phyloP scores from a whole-genome alignment of 2,113 vertebrate species.

The Stigmatopora argus region DNA sequence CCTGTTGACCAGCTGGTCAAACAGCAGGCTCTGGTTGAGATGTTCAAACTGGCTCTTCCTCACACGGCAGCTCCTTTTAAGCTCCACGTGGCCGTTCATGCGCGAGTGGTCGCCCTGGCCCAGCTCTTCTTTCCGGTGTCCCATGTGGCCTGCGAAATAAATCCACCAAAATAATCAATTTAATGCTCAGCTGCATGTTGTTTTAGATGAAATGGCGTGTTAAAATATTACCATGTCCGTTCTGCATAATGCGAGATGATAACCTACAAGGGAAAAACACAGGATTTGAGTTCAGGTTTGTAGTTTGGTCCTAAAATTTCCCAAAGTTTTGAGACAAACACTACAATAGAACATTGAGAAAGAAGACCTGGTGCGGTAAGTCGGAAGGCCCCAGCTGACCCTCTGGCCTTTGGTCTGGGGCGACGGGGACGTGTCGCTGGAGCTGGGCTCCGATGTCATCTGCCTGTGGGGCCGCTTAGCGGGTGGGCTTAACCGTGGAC shows the following conservation, averaged over 20 bases:
- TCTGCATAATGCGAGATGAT: conserved; percentile 89
- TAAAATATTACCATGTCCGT: conserved; percentile 81
- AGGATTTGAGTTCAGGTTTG: conserved; percentile 3
- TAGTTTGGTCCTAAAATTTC: neutral
- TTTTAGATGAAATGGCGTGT: neutral
- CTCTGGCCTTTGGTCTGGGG: conserved; percentile 84
- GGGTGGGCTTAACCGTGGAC: conserved; percentile 84
- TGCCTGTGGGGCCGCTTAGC: conserved; percentile 88
- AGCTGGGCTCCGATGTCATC: conserved; percentile 84
- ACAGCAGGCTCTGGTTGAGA: conserved; percentile 96
- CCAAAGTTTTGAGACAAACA: neutral
- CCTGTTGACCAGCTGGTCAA: conserved; percentile 99
- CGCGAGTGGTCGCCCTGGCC: conserved; percentile 83
- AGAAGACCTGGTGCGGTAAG: conserved; percentile 85
- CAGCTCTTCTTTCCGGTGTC: conserved; percentile 83
- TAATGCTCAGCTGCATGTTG: neutral
- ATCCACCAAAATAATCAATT: neutral
- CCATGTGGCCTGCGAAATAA: conserved; percentile 79
- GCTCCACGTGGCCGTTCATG: conserved; percentile 93
- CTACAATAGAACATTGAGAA: neutral
- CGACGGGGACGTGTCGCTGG: conserved; percentile 89
- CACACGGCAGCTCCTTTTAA: conserved; percentile 90
- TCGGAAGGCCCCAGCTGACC: conserved; percentile 87
- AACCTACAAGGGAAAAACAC: conserved; percentile 75
- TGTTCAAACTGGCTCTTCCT: conserved; percentile 96